A percentile compares a stretch with the other conserved stretches of the same genome.
phyloP scores from a whole-genome alignment of 1,140 invertebrate species.

The Solen grandis region DNA sequence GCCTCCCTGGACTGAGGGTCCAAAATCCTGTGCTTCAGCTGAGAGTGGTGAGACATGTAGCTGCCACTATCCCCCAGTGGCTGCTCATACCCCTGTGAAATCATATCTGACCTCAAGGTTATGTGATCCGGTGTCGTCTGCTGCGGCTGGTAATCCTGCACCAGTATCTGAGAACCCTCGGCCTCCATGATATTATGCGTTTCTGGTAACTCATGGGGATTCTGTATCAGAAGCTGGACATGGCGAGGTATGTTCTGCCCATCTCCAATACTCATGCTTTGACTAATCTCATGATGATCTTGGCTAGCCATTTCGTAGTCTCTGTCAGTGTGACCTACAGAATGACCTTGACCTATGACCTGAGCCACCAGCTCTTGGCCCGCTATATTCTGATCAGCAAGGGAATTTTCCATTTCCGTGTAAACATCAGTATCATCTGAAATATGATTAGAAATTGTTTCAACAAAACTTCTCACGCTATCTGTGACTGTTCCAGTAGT shows the following conservation, averaged over 20 bases:
- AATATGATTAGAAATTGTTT: too few relatives aligned
- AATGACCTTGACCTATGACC: conserved; percentile 4
- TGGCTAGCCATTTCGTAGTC: conserved; percentile 25
- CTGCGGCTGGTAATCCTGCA: conserved; percentile 6
- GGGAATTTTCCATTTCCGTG: too few relatives aligned
- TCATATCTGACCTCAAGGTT: not conserved
- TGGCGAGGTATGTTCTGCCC: conserved; percentile 41
- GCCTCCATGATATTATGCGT: conserved; percentile 8
- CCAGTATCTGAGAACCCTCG: not conserved
- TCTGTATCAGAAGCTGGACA: conserved; percentile 36
- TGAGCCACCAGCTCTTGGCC: not conserved
- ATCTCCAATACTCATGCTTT: too few relatives aligned
- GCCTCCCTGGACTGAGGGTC: conserved; percentile 46
- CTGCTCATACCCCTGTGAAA: not conserved
- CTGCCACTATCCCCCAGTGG: not conserved
- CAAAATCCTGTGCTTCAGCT: conserved; percentile 3
- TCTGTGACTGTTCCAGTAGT: not conserved
- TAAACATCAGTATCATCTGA: too few relatives aligned
- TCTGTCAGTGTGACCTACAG: too few relatives aligned
- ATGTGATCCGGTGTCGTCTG: conserved; percentile 1
- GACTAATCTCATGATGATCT: conserved; percentile 1
- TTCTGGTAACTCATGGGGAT: conserved; percentile 27
- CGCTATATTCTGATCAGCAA: too few relatives aligned
- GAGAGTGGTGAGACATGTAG: not conserved
- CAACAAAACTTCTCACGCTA: too few relatives aligned